These are phyloP conservation scores for Eupeodes luniger DNA, from an alignment of 2,888 invertebrate genomes.

Conservation along the genomic window DNA sequence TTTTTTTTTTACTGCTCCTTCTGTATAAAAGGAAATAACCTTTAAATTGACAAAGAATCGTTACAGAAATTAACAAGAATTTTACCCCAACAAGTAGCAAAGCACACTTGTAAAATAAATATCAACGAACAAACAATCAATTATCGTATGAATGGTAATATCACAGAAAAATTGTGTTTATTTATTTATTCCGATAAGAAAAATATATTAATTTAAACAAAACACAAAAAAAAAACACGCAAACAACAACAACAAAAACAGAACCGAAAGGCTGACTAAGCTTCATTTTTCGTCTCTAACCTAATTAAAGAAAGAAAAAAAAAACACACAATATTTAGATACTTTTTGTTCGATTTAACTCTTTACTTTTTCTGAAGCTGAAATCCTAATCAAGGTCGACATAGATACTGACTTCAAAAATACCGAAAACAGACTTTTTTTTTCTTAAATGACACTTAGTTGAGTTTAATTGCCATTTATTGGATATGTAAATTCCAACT, in stretches of 20 bases:
- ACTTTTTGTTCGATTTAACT: not conserved
- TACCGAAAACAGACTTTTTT: too few species aligned
- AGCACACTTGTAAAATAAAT: not conserved
- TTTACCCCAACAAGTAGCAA: not conserved
- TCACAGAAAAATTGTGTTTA: constrained; percentile 19
- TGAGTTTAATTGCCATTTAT: constrained; percentile 35
- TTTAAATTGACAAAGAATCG: constrained; percentile 34
- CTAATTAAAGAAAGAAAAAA: not conserved
- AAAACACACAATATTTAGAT: not conserved
- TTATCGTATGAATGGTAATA: constrained; percentile 39
- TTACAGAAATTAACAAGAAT: constrained; percentile 37
- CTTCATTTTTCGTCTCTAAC: constrained; percentile 21
- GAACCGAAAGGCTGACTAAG: constrained; percentile 32
- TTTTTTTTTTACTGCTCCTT: not conserved
- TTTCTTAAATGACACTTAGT: constrained; percentile 19
- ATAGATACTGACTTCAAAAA: not conserved
- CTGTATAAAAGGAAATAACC: constrained; percentile 44
- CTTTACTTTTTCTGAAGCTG: not conserved
- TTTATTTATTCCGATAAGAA: constrained; percentile 36
- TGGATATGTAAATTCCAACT: constrained; percentile 48
- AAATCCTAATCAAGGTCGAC: constrained; percentile 47
- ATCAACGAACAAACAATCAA: constrained; percentile 45
- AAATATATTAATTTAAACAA: not conserved
- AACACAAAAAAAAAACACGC: constrained; percentile 23
- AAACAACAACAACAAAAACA: not conserved